Percentiles rank a stretch among this genome's conserved stretches.
phyloP scores from a whole-genome alignment of 2,888 invertebrate genomes.

The Tipula vernalis region DNA sequence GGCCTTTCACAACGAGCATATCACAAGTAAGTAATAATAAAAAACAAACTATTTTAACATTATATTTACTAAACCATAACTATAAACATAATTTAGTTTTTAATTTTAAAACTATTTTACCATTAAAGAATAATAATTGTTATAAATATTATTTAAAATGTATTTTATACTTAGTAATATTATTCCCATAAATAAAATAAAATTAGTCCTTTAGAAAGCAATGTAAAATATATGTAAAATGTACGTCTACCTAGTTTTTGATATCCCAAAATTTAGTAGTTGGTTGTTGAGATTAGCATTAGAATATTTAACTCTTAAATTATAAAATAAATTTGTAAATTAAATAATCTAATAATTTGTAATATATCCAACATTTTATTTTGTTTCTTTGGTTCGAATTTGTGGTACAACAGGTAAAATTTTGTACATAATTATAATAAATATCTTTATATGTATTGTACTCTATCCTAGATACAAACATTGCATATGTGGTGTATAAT shows the following conservation, averaged over 20 bases:
- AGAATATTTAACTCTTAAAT: neutral
- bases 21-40: conserved; percentile 30
- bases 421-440: neutral
- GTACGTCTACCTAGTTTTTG: neutral
- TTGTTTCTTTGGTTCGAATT: neutral
- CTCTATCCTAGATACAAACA: neutral
- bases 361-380: neutral
- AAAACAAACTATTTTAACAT: conserved; percentile 11
- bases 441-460: neutral
- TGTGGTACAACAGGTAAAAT: neutral
- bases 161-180: neutral
- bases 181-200: neutral
- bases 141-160: neutral
- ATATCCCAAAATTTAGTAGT: neutral
- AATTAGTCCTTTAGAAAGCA: neutral
- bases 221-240: neutral
- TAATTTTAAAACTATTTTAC: neutral
- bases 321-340: neutral
- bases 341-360: neutral
- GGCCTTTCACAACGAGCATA: conserved; percentile 36
- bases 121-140: neutral
- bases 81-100: neutral
- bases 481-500: neutral
- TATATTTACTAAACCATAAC: neutral
- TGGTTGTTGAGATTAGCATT: neutral